Evolutionary conservation across 2,113 vertebrate genomes (phyloP).

Genomic region (Callipepla squamata): DNA sequence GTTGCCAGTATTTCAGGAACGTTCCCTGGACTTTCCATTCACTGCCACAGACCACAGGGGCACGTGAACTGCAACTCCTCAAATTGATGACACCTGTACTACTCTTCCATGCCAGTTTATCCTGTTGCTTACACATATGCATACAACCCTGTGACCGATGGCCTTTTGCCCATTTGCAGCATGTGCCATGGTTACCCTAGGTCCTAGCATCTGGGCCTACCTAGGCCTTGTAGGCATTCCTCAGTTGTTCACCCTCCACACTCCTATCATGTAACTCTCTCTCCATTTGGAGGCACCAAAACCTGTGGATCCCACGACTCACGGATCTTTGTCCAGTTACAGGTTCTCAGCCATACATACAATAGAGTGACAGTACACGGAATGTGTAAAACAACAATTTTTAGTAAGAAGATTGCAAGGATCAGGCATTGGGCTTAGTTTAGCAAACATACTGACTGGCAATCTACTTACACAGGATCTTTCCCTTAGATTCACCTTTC

Average conservation of each 20-base stretch:
- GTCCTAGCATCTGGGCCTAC: neutral
- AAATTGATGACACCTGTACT: neutral
- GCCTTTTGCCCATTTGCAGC: neutral
- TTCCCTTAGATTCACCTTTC: neutral
- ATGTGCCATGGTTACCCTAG: neutral
- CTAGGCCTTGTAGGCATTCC: neutral
- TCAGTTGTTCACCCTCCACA: neutral
- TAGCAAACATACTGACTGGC: neutral
- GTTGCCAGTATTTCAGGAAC: neutral
- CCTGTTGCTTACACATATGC: neutral
- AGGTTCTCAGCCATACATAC: neutral
- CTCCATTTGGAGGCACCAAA: neutral
- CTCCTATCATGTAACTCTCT: neutral
- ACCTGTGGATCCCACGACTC: neutral
- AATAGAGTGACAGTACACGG: neutral
- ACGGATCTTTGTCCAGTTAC: neutral
- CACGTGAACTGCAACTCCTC: neutral
- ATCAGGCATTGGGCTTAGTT: neutral
- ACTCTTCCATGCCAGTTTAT: neutral
- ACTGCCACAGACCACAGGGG: neutral
- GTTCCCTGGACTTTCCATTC: neutral
- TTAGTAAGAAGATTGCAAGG: neutral
- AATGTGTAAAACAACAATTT: neutral
- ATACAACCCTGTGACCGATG: neutral
- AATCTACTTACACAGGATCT: fast-evolving